phyloP scores from a whole-genome alignment of 2,888 invertebrate species.

The Drosophila prostipennis region DNA sequence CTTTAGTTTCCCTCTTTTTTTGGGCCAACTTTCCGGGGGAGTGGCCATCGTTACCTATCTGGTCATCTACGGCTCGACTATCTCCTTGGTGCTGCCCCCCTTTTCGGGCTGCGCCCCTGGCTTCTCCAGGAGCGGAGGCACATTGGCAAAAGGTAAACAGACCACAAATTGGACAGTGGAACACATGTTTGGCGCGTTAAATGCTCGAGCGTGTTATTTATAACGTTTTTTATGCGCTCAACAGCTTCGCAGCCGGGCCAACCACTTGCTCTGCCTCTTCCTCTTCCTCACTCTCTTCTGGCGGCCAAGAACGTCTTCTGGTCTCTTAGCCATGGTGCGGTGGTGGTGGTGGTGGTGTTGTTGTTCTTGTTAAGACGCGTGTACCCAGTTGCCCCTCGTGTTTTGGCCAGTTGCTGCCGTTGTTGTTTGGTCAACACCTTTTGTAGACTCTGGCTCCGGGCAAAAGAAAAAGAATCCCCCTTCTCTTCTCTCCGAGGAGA shows the following conservation, averaged over 20 bases:
- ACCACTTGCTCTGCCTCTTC: constrained; percentile 27
- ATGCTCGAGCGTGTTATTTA: constrained; percentile 79
- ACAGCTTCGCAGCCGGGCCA: constrained; percentile 33
- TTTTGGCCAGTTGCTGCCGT: constrained; percentile 51
- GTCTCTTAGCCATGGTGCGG: constrained; percentile 6
- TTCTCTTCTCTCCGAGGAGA: constrained; percentile 18
- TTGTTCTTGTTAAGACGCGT: constrained; percentile 65
- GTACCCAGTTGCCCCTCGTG: constrained; percentile 53
- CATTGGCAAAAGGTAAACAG: constrained; percentile 77
- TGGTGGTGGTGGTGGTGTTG: constrained; percentile 33
- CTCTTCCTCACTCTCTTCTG: constrained; percentile 15
- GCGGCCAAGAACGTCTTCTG: constrained; percentile 12
- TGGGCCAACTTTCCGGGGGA: constrained; percentile 8
- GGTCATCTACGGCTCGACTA: constrained; percentile 1
- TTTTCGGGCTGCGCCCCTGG: constrained; percentile 2
- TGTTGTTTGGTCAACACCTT: constrained; percentile 75
- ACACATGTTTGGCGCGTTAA: constrained; percentile 81
- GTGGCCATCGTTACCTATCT: constrained; percentile 20
- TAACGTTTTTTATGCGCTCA: constrained; percentile 74
- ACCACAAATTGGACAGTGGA: constrained; percentile 80
- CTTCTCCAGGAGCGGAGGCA: constrained; percentile 28
- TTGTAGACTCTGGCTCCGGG: constrained; percentile 75
- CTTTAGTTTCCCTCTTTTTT: constrained; percentile 11
- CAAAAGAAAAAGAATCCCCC: constrained; percentile 53
- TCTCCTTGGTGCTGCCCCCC: not conserved